Base-by-base conservation (phyloP, 2,888 invertebrate species). In the Cheilosia soror region DNA sequence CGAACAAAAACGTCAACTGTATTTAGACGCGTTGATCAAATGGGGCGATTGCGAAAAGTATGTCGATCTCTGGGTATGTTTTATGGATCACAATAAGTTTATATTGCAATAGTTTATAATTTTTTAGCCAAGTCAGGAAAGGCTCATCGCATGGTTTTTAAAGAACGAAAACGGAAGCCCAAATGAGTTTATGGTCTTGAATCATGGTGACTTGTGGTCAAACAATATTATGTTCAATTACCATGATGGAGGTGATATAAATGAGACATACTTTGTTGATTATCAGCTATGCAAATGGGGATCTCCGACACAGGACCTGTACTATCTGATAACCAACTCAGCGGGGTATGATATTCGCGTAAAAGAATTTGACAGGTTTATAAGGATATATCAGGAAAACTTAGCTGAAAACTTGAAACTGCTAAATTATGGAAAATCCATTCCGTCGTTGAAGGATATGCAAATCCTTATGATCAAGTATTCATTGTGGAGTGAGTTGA, bases 181-280 rank as follows among this genome's bases (percentile, higher is more conserved):
- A 5, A 25, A 85, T 40, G 82, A 82, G 13, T 58, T 92, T 20
- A 89, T 89, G 63, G 90, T 90, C 5, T 60, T 91, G 0, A 91
- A 84, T 57, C 91, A 91, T 77, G 91, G 91, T 0, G 91, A 91
- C 55, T 89, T 89, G 66, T 91, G 91, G 91, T 88, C 90, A 15
- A 91, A 91, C 49, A 91, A 91, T 40, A 88, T 90, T 0, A 89
- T 91, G 87, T 91, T 91, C 37, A 88, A 89, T 42, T 88, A 91
- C 75, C 55, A 87, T 20, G 88, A 90, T 15, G 87, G 88, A 11
- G 89, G 88, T 0, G 89, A 90, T 7, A 89, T 91, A 25, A 89
- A 89, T 53, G 90, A 91, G 37, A 63, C 90, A 0, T 75, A 89
- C 0, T 87, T 92, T 20, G 80, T 91, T 4, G 92, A 92, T 80